These are phyloP conservation scores for Aphyosemion australe DNA, from an alignment of 2,113 vertebrate genomes.

Conservation along the genomic window DNA sequence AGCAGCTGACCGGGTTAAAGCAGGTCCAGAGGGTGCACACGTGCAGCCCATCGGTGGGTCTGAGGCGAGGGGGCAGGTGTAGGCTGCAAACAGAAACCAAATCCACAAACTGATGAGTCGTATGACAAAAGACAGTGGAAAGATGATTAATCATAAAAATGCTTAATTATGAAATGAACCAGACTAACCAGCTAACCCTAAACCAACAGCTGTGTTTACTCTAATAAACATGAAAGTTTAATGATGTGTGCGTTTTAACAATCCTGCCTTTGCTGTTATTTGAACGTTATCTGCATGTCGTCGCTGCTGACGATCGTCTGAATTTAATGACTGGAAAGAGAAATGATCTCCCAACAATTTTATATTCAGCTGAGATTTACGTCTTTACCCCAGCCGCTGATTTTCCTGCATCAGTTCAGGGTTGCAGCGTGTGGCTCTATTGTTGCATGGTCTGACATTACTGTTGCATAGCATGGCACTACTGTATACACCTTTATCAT, in stretches of 20 bases:
- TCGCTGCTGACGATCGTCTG: conserved; percentile 34
- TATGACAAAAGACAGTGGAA: too few species aligned
- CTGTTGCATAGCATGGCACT: background rate
- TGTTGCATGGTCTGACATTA: background rate
- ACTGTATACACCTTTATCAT: too few species aligned
- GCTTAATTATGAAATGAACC: background rate
- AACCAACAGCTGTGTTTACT: too few species aligned
- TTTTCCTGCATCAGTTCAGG: background rate
- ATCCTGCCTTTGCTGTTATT: background rate
- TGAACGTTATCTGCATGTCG: conserved; percentile 26
- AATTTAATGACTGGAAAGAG: conserved; percentile 27
- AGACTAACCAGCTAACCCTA: background rate
- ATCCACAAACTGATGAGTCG: too few species aligned
- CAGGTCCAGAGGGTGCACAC: too few species aligned
- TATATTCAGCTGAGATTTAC: conserved; percentile 4
- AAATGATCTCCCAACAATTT: conserved; percentile 7
- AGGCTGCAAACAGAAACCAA: too few species aligned
- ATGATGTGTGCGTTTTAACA: too few species aligned
- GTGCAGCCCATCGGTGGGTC: too few species aligned
- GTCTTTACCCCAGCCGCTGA: background rate
- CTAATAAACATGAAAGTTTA: too few species aligned
- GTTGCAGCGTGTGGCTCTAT: background rate
- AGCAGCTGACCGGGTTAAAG: too few species aligned
- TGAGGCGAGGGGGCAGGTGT: too few species aligned
- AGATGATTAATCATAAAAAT: too few species aligned